phyloP scores from a whole-genome alignment of 2,113 vertebrate species.

The Oryzias curvinotus region DNA sequence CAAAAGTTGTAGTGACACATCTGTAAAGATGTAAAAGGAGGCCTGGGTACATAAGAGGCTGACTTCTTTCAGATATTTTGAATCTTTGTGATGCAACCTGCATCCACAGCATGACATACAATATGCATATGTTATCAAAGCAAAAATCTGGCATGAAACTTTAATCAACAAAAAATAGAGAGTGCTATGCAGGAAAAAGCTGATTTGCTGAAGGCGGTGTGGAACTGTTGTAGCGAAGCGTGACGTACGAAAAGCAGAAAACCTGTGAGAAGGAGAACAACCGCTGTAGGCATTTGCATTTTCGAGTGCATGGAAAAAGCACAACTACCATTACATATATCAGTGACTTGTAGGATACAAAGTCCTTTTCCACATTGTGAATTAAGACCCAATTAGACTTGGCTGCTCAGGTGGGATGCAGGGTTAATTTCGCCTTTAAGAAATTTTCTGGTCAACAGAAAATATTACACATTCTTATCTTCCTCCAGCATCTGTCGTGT shows the following conservation, averaged over 20 bases:
- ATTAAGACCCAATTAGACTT: slow-evolving; percentile 51
- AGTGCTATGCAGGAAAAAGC: slow-evolving; percentile 53
- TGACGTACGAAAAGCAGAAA: slow-evolving; percentile 61
- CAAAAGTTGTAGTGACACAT: slow-evolving; percentile 37
- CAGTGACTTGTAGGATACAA: slow-evolving; percentile 57
- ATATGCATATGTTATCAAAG: slow-evolving; percentile 78
- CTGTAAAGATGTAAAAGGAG: slow-evolving; percentile 29
- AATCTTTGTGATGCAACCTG: slow-evolving; percentile 58
- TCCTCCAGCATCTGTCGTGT: slow-evolving; percentile 23
- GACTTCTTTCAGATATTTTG: slow-evolving; percentile 28
- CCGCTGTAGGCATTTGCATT: slow-evolving; percentile 63
- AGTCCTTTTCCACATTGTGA: slow-evolving; percentile 61
- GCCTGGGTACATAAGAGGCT: slow-evolving; percentile 19
- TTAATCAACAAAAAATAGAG: slow-evolving; percentile 70
- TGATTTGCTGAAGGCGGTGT: slow-evolving; percentile 70
- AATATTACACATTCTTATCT: slow-evolving; percentile 44
- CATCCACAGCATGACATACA: slow-evolving; percentile 66
- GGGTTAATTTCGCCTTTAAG: slow-evolving; percentile 56
- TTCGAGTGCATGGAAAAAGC: slow-evolving; percentile 46
- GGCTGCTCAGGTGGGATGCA: slow-evolving; percentile 62
- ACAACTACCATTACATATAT: slow-evolving; percentile 65
- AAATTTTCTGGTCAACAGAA: slow-evolving; percentile 48
- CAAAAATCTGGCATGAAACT: slow-evolving; percentile 75
- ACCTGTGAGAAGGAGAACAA: slow-evolving; percentile 67
- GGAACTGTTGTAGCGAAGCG: slow-evolving; percentile 75